These are phyloP conservation scores for Malurus splendens DNA, from an alignment of 2,797 vertebrate species.

Conservation along the genomic window DNA sequence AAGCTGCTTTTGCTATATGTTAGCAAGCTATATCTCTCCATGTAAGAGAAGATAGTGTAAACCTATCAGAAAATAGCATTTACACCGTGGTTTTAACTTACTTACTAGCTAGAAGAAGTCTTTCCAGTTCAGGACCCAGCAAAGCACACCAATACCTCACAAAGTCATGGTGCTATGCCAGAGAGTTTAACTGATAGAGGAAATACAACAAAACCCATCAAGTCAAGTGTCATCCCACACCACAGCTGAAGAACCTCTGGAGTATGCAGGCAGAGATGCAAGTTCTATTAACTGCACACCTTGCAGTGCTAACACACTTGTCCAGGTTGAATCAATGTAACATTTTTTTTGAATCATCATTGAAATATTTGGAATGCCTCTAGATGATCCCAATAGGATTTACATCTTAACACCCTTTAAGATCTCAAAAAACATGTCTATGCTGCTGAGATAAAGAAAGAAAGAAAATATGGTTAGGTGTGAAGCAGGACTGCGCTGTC, in stretches of 20 bases:
- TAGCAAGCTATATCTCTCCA: too few relatives aligned
- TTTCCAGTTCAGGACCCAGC: neutral
- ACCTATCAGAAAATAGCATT: neutral
- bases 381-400: neutral
- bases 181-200: neutral
- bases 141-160: neutral
- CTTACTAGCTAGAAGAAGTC: neutral
- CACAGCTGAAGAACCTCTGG: neutral
- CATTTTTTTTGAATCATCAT: neutral
- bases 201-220: neutral
- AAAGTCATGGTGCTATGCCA: neutral
- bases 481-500: slow-evolving; percentile 22
- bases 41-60: neutral
- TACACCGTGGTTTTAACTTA: neutral
- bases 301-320: neutral
- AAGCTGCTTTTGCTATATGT: neutral
- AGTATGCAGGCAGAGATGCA: neutral
- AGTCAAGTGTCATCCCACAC: neutral
- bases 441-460: neutral
- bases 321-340: neutral
- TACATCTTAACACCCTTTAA: neutral
- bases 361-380: neutral
- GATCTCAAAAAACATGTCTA: slow-evolving; percentile 5
- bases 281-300: neutral
- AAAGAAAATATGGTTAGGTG: slow-evolving; percentile 28